Evolutionary conservation across 1,140 invertebrate species (phyloP).

Genomic region (Zaprionus ornatus): DNA sequence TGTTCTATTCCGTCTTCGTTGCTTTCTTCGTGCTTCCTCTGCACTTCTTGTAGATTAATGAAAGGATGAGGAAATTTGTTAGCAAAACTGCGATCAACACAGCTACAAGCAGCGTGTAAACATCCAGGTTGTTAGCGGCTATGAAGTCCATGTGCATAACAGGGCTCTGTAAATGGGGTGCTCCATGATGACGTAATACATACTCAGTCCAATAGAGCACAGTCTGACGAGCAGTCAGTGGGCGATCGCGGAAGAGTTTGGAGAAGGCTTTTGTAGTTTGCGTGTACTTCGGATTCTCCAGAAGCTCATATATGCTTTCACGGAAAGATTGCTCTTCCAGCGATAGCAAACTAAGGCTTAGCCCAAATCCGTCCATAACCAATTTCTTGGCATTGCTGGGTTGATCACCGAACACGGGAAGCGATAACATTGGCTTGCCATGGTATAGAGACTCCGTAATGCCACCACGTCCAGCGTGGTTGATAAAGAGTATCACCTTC

Average conservation of each 20-base stretch:
- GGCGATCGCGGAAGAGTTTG: conserved; percentile 67
- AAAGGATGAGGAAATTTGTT: background rate
- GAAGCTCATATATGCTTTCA: conserved; percentile 36
- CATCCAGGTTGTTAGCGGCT: conserved; percentile 53
- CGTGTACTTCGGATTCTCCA: conserved; percentile 53
- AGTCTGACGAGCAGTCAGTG: conserved; percentile 67
- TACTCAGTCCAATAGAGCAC: conserved; percentile 84
- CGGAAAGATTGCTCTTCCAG: conserved; percentile 84
- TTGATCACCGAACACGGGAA: conserved; percentile 84
- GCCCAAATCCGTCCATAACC: conserved; percentile 49
- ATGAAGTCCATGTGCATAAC: conserved; percentile 77
- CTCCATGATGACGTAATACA: conserved; percentile 83
- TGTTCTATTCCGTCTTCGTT: background rate
- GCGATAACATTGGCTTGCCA: conserved; percentile 84
- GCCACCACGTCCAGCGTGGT: conserved; percentile 87
- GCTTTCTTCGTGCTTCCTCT: background rate
- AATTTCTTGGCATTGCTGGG: conserved; percentile 48
- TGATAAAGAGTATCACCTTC: conserved; percentile 88
- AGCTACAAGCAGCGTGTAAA: conserved; percentile 27
- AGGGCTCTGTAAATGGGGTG: conserved; percentile 64
- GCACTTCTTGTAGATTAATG: background rate
- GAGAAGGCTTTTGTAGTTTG: conserved; percentile 43
- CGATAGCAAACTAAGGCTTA: conserved; percentile 74
- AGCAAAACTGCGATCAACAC: background rate
- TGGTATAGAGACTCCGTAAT: conserved; percentile 84